phyloP scores from a whole-genome alignment of 2,797 vertebrate species.

The Darevskia mixta region DNA sequence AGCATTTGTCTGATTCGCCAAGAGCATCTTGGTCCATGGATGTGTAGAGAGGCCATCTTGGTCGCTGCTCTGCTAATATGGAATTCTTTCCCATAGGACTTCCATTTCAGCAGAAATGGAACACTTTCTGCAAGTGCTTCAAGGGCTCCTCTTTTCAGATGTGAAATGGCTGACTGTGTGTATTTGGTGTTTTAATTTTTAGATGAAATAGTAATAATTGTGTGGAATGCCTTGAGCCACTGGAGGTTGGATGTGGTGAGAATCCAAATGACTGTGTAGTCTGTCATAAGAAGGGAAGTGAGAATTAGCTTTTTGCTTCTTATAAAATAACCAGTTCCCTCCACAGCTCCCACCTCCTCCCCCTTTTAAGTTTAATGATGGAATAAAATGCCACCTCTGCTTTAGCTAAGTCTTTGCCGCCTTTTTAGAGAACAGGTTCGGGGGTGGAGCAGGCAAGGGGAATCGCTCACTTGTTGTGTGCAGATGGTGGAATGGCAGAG shows the following conservation, averaged over 20 bases:
- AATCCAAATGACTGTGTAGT: background rate
- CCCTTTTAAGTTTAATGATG: slow-evolving; percentile 29
- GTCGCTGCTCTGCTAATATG: background rate
- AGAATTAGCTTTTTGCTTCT: background rate
- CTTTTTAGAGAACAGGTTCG: slow-evolving; percentile 1
- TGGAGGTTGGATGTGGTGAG: background rate
- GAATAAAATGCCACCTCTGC: slow-evolving; percentile 24
- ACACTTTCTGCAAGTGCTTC: background rate
- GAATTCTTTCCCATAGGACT: background rate
- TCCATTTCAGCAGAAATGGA: background rate
- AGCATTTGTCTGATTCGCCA: background rate
- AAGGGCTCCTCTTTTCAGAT: background rate
- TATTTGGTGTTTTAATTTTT: background rate
- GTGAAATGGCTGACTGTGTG: background rate
- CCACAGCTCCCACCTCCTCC: background rate
- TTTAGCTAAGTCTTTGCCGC: slow-evolving; percentile 62
- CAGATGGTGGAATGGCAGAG: slow-evolving; percentile 58
- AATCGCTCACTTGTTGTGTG: slow-evolving; percentile 34
- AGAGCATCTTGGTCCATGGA: background rate
- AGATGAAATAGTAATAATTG: background rate
- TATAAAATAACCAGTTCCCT: slow-evolving; percentile 4
- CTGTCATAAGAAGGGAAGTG: background rate
- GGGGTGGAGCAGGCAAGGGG: background rate
- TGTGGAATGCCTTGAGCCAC: background rate
- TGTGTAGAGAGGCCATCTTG: background rate